Evolutionary conservation across 37 sponge, comb jelly and placozoan species (phyloP), one percentile per base, ranked within the genome.

Genomic region (Lycopodina hypogea): DNA sequence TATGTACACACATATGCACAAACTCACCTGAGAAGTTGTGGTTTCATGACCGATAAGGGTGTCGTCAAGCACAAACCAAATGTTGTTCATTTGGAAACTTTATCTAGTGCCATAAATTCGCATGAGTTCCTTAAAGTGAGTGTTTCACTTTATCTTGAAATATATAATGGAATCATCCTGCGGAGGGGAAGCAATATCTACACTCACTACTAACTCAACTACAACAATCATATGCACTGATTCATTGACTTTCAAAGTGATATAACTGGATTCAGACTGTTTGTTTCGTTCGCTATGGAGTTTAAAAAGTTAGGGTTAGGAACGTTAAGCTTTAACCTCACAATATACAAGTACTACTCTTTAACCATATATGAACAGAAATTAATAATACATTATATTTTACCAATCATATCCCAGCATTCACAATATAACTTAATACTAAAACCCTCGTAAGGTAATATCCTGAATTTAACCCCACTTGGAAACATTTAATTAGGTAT

Each of bases 21-120:
- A n/a, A n/a, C n/a, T 8, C 33, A 67, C 93, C 62, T 86, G 70
- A 1, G 35, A 41, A 3, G 97, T 94, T 29, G 94, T 91, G 22
- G 86, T 65, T 8, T 91, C 92, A 23, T 89, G 90, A 42, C 80
- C 84, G 17, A 99, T 81, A 22, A 71, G 78, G 30, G 82, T 86
- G 14, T 96, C 99, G 61, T 99, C 99, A 80, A 99, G 96, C 76
- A 95, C 70, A 73, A 99, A 99, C 53, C 99, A 89, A 53, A 99
- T 83, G 35, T 85, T 72, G 60, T 74, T 80, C 57, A 76, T 78
- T 39, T 85, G 90, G n/a, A 92, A 74, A 23, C 97, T 94, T 85
- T 95, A 89, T 90, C 99, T 73, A n/a, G 95, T 96, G 78, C 99
- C 95, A 71, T 93, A 98, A 9, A 96, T 96, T 41, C 81, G 85